Conservation (phyloP, 2,888 invertebrate genomes). For the Agrotis clavis region DNA sequence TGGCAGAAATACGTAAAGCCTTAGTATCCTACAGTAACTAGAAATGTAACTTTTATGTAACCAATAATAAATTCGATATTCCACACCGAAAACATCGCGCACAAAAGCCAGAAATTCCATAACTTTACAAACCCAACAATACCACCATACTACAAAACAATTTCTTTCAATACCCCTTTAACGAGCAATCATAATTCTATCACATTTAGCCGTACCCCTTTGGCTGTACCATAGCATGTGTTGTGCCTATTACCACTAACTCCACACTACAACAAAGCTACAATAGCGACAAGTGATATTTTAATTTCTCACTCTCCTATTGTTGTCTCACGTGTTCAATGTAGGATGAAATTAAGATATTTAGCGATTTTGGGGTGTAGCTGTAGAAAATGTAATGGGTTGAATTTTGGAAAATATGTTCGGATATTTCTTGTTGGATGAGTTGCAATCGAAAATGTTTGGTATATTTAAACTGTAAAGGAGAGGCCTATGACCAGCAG, state of each 20-base stretch:
- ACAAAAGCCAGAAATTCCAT: neutral
- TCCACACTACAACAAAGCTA: slow-evolving; percentile 77
- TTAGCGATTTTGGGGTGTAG: slow-evolving; percentile 72
- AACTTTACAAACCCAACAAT: slow-evolving; percentile 4
- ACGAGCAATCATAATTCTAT: slow-evolving; percentile 75
- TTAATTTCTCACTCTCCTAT: slow-evolving; percentile 80
- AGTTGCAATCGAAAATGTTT: neutral
- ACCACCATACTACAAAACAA: slow-evolving; percentile 13
- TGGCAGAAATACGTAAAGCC: neutral
- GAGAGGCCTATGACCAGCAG: too few relatives aligned
- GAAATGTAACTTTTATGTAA: too few relatives aligned
- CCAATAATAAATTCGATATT: neutral
- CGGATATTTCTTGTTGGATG: neutral
- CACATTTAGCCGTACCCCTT: slow-evolving; percentile 82
- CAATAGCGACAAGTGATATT: slow-evolving; percentile 84
- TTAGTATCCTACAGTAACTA: neutral
- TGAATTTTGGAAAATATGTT: slow-evolving; percentile 32
- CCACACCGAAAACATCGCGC: too few relatives aligned
- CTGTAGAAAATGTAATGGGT: slow-evolving; percentile 57
- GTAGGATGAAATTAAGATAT: slow-evolving; percentile 83
- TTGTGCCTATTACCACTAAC: slow-evolving; percentile 84
- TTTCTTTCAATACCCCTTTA: slow-evolving; percentile 71
- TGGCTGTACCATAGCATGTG: slow-evolving; percentile 82
- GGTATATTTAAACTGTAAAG: too few relatives aligned
- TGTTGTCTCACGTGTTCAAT: slow-evolving; percentile 84